These are phyloP conservation scores for Lacerta bilineata DNA, from an alignment of 2,797 vertebrate species.

Conservation along the genomic window DNA sequence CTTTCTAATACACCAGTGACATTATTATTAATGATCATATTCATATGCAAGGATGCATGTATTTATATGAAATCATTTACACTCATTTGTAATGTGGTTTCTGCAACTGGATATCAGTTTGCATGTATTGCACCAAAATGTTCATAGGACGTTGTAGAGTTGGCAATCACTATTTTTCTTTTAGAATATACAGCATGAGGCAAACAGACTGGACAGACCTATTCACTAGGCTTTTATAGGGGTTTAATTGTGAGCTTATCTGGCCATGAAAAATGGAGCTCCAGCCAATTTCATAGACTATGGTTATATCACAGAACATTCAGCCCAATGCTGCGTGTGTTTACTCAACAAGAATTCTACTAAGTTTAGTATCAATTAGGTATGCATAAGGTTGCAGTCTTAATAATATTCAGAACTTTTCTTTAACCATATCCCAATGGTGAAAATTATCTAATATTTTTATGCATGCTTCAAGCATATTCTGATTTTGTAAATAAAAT, in stretches of 20 bases:
- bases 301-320: not conserved
- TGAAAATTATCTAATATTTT: not conserved
- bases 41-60: constrained; percentile 53
- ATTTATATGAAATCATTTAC: constrained; percentile 57
- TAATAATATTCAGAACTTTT: not conserved
- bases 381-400: not conserved
- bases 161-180: not conserved
- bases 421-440: not conserved
- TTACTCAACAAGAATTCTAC: not conserved
- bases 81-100: constrained; percentile 53
- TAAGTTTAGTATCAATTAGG: not conserved
- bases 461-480: not conserved
- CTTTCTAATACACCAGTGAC: constrained; percentile 27
- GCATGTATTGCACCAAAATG: not conserved
- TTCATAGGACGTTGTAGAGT: not conserved
- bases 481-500: not conserved
- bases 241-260: constrained; percentile 10
- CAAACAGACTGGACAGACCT: not conserved
- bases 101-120: constrained; percentile 39
- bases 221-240: not conserved
- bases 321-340: not conserved
- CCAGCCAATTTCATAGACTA: constrained; percentile 1
- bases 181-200: not conserved
- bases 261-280: not conserved
- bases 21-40: constrained; percentile 47